phyloP scores from a whole-genome alignment of 2,888 invertebrate species.

The Kuschelorhynchus macadamiae region DNA sequence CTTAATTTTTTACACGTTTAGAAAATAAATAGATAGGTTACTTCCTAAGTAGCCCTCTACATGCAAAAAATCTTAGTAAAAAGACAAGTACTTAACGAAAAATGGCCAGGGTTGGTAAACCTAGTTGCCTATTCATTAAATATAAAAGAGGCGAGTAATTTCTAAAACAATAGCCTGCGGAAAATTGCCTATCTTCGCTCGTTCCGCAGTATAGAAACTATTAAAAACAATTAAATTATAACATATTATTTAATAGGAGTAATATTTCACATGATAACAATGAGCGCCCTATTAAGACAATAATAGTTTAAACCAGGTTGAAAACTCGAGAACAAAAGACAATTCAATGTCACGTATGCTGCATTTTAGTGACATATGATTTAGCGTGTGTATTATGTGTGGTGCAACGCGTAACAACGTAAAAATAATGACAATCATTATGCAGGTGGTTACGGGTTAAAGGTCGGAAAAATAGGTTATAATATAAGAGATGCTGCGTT shows the following conservation, averaged over 20 bases:
- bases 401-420: conserved; percentile 10
- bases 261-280: conserved; percentile 1
- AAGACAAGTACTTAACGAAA: no score
- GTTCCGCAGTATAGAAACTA: background rate
- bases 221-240: conserved; percentile 10
- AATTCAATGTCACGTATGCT: conserved; percentile 23
- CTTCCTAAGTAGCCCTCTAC: no score
- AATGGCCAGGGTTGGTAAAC: no score
- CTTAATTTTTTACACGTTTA: no score
- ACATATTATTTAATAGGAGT: background rate
- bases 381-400: conserved; percentile 15
- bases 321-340: conserved; percentile 24
- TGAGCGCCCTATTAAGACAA: conserved; percentile 20
- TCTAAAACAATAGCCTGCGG: background rate
- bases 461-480: background rate
- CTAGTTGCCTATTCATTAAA: no score
- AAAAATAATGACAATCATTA: background rate
- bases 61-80: no score
- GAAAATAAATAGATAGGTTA: no score
- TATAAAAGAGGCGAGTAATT: no score
- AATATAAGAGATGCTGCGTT: no score
- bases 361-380: conserved; percentile 21
- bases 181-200: background rate
- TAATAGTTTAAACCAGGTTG: conserved; percentile 21
- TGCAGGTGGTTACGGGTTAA: background rate